A percentile compares a stretch with the other conserved stretches of the same genome.
These are phyloP conservation scores for Argyra leucocephala DNA, from an alignment of 2,888 invertebrate species.

Conservation along the genomic window DNA sequence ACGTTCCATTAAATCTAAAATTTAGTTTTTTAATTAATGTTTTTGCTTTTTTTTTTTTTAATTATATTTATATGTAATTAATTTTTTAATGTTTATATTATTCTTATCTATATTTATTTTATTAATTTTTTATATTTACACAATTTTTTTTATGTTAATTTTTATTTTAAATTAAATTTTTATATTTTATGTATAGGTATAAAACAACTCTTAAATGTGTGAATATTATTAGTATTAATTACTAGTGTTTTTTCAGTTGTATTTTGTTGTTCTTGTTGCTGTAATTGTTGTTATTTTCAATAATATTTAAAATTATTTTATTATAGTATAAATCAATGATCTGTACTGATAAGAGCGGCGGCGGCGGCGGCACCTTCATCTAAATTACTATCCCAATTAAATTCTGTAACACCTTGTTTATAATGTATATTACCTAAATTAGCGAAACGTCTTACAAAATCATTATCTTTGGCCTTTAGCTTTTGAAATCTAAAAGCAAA, in stretches of 20 bases:
- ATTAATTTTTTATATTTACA: not conserved
- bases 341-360: constrained; percentile 32
- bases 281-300: too few relatives aligned
- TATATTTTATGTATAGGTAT: too few relatives aligned
- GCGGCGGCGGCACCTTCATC: constrained; percentile 55
- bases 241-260: too few relatives aligned
- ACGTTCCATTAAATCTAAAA: not conserved
- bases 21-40: not conserved
- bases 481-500: constrained; percentile 59
- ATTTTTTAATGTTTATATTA: too few relatives aligned
- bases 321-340: constrained; percentile 29
- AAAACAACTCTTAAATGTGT: too few relatives aligned
- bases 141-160: not conserved
- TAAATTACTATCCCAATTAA: constrained; percentile 79
- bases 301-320: too few relatives aligned
- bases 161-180: too few relatives aligned
- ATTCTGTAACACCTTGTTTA: constrained; percentile 68
- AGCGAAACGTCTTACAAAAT: constrained; percentile 73
- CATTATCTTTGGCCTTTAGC: constrained; percentile 66
- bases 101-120: not conserved
- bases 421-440: constrained; percentile 73
- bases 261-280: too few relatives aligned
- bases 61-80: not conserved
- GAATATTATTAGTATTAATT: too few relatives aligned
- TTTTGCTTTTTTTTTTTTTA: not conserved